These are phyloP conservation scores for Arge pagana DNA, from an alignment of 2,888 invertebrate species.

Conservation along the genomic window DNA sequence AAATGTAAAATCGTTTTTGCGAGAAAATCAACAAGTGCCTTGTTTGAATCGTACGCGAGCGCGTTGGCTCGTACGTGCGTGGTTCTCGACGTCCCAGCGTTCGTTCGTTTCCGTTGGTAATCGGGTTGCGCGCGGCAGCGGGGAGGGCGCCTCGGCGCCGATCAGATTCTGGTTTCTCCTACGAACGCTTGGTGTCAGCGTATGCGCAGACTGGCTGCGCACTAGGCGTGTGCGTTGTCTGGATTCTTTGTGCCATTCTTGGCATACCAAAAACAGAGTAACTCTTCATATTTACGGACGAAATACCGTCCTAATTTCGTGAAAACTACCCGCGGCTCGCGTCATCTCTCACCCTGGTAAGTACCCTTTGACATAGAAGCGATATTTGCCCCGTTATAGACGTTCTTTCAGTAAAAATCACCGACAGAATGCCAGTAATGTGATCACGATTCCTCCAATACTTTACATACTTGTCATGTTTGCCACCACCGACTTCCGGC, in stretches of 20 bases:
- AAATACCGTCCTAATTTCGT: constrained; percentile 55
- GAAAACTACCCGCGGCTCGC: constrained; percentile 47
- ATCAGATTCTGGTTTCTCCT: constrained; percentile 60
- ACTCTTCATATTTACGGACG: constrained; percentile 57
- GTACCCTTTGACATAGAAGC: constrained; percentile 65
- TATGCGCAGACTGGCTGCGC: constrained; percentile 82
- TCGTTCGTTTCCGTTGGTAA: constrained; percentile 35
- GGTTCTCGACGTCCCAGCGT: constrained; percentile 38
- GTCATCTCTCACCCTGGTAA: constrained; percentile 72
- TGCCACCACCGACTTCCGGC: constrained; percentile 51
- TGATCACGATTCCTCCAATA: constrained; percentile 76
- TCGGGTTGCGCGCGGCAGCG: constrained; percentile 15
- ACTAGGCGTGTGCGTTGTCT: constrained; percentile 88
- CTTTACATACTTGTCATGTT: constrained; percentile 72
- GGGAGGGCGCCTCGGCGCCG: constrained; percentile 34
- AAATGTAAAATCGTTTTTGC: constrained; percentile 21
- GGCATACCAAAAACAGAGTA: constrained; percentile 80
- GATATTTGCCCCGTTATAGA: constrained; percentile 67
- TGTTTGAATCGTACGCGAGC: constrained; percentile 27
- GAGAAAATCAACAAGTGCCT: constrained; percentile 25
- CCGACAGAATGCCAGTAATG: constrained; percentile 75
- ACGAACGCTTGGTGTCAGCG: constrained; percentile 70
- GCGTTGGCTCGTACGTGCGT: constrained; percentile 42
- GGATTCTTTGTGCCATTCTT: constrained; percentile 98
- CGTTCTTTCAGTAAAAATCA: constrained; percentile 67